Evolutionary conservation across 2,797 vertebrate genomes (phyloP), one percentile per base, ranked within the genome.

Genomic region (Schizopygopsis pylzovi): DNA sequence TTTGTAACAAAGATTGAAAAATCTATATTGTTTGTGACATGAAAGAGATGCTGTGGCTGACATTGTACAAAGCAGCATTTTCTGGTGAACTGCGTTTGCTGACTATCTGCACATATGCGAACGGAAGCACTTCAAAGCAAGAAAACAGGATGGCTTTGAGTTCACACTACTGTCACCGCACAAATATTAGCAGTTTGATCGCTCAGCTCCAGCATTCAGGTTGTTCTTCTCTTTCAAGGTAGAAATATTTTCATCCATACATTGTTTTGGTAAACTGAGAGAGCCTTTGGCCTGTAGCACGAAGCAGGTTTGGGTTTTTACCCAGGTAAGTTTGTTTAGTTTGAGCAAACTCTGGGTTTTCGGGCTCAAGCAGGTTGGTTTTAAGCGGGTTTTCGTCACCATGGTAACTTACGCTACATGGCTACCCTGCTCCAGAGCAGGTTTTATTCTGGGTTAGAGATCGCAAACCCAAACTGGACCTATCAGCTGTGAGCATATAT

Each of bases 61-160:
- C 67, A 54, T 56, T 67, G 11, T 65, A 52, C 49, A 61, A 7
- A 41, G 39, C 73, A 83, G 75, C 63, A 63, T 70, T 79, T 86
- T 70, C 28, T 77, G 28, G 76, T 78, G 52, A 61, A 52, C 72
- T 54, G 61, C 12, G 4, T 56, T 68, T 79, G 52, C 67, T 56
- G 81, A 33, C 33, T 71, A 56, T 70, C 25, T 45, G 54, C 80
- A 16, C 39, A 61, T 75, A 79, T 61, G 73, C 25, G 41, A 49
- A 54, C 20, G 59, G 59, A 87, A 33, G 18, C 12, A 79, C 67
- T 87, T 87, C 86, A 87, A 79, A 87, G 76, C 39, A 52, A 52
- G 13, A 65, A 79, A 15, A 28, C 41, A 22, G 28, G 37, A 67
- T 43, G 45, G 28, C 54, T 83, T 47, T 7, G 13, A 84, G 65